Evolutionary conservation across 2,888 invertebrate species (phyloP).

Genomic region (Lasioglossum vierecki): DNA sequence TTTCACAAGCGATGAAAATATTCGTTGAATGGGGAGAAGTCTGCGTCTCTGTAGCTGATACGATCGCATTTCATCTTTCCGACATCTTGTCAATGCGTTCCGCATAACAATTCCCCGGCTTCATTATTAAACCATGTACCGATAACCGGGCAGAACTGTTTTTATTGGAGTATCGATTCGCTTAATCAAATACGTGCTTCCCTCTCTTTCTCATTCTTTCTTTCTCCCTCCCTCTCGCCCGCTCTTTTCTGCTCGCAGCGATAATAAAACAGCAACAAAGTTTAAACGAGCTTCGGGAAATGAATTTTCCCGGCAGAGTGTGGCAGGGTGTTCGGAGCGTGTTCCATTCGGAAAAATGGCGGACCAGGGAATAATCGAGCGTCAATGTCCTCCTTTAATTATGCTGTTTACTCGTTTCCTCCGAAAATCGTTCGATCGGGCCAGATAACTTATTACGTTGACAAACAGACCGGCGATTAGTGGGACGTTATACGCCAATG

Average conservation of each 20-base stretch:
- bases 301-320: neutral
- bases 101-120: conserved; percentile 7
- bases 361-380: conserved; percentile 27
- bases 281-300: neutral
- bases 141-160: conserved; percentile 9
- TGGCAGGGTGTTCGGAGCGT: neutral
- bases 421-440: conserved; percentile 65
- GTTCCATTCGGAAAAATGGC: neutral
- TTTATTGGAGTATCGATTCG: conserved; percentile 10
- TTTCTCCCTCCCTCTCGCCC: neutral
- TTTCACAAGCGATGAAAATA: conserved; percentile 3
- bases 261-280: conserved; percentile 12
- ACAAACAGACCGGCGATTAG: conserved; percentile 72
- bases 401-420: conserved; percentile 58
- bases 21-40: neutral
- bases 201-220: neutral
- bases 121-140: conserved; percentile 12
- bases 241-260: neutral
- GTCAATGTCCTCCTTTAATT: conserved; percentile 45
- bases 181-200: conserved; percentile 2
- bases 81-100: conserved; percentile 13
- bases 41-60: neutral
- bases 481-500: conserved; percentile 75
- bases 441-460: conserved; percentile 67
- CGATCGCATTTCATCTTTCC: conserved; percentile 3